Conservation (phyloP, 2,888 invertebrate species). For the Ramazzottius varieornatus region DNA sequence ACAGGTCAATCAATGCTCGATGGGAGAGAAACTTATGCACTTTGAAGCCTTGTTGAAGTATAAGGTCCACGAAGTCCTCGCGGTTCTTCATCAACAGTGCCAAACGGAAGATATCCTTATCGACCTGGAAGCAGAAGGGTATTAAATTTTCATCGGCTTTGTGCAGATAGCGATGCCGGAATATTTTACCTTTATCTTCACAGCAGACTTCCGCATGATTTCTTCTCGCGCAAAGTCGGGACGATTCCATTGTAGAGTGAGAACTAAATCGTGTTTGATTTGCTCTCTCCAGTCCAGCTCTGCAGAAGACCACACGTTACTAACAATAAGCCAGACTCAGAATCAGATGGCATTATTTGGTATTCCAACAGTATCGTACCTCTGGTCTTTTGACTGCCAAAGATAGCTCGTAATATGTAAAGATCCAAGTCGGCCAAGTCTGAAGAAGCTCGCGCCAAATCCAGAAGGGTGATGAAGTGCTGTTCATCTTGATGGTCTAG, state of each 20-base stretch:
- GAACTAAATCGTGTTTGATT: neutral
- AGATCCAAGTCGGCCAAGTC: neutral
- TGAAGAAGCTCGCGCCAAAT: neutral
- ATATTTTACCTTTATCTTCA: neutral
- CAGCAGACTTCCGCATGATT: slow-evolving; percentile 11
- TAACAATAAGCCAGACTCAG: neutral
- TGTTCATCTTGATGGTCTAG: neutral
- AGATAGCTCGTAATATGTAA: neutral
- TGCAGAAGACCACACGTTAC: neutral
- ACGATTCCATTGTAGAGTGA: slow-evolving; percentile 22
- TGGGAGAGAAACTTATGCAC: neutral
- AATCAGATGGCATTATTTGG: neutral
- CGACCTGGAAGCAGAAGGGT: neutral
- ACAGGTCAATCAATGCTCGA: neutral
- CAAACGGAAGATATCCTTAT: neutral
- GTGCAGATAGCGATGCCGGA: too few relatives aligned
- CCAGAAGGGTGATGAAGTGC: neutral
- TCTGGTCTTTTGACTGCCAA: neutral
- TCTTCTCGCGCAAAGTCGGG: slow-evolving; percentile 20
- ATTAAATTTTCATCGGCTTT: too few relatives aligned
- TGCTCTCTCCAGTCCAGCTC: slow-evolving; percentile 1
- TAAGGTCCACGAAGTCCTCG: neutral
- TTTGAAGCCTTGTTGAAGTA: neutral
- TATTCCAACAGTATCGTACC: neutral
- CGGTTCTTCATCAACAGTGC: neutral